phyloP scores from a whole-genome alignment of 2,113 vertebrate species.

The Halcyon malimbica region DNA sequence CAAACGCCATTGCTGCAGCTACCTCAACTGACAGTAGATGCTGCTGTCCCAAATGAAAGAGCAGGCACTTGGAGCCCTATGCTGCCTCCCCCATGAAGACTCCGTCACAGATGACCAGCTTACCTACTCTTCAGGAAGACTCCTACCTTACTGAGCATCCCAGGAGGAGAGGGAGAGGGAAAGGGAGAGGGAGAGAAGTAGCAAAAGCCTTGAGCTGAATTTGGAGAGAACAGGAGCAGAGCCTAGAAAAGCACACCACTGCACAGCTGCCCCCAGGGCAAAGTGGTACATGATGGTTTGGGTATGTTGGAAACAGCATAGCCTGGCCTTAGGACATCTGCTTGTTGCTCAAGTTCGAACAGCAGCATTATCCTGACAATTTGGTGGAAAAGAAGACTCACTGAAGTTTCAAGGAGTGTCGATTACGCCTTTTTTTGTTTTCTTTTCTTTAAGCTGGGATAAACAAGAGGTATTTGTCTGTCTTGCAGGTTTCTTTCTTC shows the following conservation, averaged over 20 bases:
- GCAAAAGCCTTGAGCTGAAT: neutral
- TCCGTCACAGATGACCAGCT: neutral
- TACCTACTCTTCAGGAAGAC: neutral
- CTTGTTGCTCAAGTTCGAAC: neutral
- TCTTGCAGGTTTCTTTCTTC: neutral
- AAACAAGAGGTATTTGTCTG: neutral
- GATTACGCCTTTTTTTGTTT: neutral
- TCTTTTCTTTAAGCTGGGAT: neutral
- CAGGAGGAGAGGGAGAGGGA: neutral
- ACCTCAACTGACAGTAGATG: neutral
- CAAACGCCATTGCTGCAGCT: neutral
- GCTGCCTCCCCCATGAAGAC: neutral
- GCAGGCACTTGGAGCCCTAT: neutral
- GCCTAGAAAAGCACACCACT: neutral
- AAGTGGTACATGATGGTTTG: fast-evolving
- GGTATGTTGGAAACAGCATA: neutral
- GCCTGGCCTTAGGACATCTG: neutral
- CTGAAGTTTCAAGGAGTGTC: neutral
- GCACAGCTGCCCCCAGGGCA: neutral
- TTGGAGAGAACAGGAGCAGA: neutral
- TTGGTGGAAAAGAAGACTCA: neutral
- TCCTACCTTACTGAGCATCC: neutral
- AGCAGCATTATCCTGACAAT: neutral
- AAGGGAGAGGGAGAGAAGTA: neutral
- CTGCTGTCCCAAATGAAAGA: neutral